Evolutionary conservation across 2,797 vertebrate genomes (phyloP).

Genomic region (Acomys russatus): DNA sequence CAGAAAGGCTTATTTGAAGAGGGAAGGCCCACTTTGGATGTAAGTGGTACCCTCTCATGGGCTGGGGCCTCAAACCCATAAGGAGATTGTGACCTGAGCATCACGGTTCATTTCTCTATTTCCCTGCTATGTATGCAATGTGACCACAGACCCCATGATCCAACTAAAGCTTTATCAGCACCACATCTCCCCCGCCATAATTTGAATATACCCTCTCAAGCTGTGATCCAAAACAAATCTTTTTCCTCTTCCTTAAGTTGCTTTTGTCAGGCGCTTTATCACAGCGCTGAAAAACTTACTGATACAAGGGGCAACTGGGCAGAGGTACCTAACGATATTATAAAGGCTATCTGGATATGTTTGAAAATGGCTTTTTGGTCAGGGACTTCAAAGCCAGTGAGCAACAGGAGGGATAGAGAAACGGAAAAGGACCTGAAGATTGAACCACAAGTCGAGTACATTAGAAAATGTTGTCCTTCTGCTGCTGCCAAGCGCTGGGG

Average conservation of each 20-base stretch:
- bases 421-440: background rate
- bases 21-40: background rate
- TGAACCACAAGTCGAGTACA: background rate
- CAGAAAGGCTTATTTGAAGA: background rate
- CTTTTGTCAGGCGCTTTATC: background rate
- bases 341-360: background rate
- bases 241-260: background rate
- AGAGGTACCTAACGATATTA: background rate
- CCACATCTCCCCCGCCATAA: background rate
- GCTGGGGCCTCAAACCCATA: background rate
- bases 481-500: too few species aligned
- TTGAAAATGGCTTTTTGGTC: background rate
- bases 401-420: fast-evolving
- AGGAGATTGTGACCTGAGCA: background rate
- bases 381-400: background rate
- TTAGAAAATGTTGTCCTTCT: background rate
- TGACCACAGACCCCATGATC: background rate
- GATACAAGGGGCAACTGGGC: background rate
- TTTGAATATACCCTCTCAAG: background rate
- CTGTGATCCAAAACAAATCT: background rate
- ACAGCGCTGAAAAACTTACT: background rate
- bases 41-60: background rate
- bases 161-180: too few species aligned
- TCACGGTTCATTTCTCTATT: background rate
- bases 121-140: background rate